Base-by-base conservation (phyloP, 2,888 invertebrate species). In the Diarsia rubi region DNA sequence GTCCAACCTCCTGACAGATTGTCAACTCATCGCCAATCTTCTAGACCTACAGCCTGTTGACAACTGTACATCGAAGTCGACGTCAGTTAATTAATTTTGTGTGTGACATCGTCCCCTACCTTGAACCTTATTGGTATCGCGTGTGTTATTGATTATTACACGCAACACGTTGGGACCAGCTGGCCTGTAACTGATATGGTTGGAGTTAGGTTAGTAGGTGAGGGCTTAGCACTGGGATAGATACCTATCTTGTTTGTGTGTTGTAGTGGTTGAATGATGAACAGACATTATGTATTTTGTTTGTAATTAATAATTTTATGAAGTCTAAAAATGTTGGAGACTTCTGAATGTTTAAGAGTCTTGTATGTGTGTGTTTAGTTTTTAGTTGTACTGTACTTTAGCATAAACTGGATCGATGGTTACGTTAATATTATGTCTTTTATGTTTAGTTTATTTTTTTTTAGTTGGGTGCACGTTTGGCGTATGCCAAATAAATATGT, bases 171-270 rank as follows among this genome's bases (percentile, higher is more conserved):
- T 73, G 52, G 21, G 42, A 52, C 27, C 68, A 66, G 49, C 54
- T 81, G 76, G 49, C 60, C n/a, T 81, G 76, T 69, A 68, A 57
- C 19, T 60, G 67, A 65, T n/a, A 47, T 24, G 16, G 49, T 3
- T 54, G 24, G 1, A 81, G 52, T 60, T 81, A 52, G 72, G 71
- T 81, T 60, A 73, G 45, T 69, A n/a, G 69, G 57, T 69, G 76
- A 59, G 49, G 24, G 49, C 16, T 24, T 54, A 62, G 4, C 14
- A 8, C 37, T 62, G 19, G 27, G 8, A 45, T 45, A 42, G 14
- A 52, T 31, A 44, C 31, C 21, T 42, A 57, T 42, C 37, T 74
- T 37, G 62, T 72, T 19, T 12, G 12, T 12, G 21, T 60, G 12
- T n/a, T 44, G 2, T 45, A 44, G 3, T 16, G 12, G 31, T 31